A percentile compares a stretch with the other conserved stretches of the same genome.
These are phyloP conservation scores for Corythaeola cristata DNA, from an alignment of 2,113 vertebrate species.

Conservation along the genomic window DNA sequence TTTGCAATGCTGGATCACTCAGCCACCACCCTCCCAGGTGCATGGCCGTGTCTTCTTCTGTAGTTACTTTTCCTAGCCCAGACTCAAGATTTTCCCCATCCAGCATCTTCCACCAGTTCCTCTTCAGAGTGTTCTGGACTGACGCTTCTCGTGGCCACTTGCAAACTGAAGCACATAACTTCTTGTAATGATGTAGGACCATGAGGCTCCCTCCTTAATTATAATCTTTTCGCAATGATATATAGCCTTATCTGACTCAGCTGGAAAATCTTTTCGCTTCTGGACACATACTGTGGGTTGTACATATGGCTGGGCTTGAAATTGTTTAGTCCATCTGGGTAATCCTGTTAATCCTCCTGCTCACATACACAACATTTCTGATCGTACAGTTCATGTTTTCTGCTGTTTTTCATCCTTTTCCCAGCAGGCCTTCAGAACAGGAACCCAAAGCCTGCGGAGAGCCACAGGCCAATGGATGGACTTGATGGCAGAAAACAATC, in stretches of 20 bases:
- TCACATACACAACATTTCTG: background rate
- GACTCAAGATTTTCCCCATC: background rate
- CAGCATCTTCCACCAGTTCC: background rate
- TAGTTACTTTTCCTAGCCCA: background rate
- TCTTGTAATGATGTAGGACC: background rate
- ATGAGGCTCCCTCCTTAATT: background rate
- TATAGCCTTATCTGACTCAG: background rate
- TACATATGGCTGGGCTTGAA: background rate
- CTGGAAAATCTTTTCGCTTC: background rate
- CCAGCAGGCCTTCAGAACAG: background rate
- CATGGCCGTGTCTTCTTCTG: background rate
- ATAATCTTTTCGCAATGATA: background rate
- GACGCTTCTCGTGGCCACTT: background rate
- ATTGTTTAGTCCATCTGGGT: background rate
- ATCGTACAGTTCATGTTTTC: background rate
- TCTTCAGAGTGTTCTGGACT: background rate
- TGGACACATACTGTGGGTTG: background rate
- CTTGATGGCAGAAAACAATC: background rate
- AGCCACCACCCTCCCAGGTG: background rate
- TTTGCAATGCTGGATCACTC: background rate
- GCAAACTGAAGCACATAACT: background rate
- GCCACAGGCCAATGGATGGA: background rate
- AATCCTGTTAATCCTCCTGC: background rate
- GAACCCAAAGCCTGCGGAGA: fast-evolving
- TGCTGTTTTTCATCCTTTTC: background rate